A percentile compares a stretch with the other conserved stretches of the same genome.
Evolutionary conservation across 2,888 invertebrate species (phyloP).

Genomic region (Drosophila prolongata): DNA sequence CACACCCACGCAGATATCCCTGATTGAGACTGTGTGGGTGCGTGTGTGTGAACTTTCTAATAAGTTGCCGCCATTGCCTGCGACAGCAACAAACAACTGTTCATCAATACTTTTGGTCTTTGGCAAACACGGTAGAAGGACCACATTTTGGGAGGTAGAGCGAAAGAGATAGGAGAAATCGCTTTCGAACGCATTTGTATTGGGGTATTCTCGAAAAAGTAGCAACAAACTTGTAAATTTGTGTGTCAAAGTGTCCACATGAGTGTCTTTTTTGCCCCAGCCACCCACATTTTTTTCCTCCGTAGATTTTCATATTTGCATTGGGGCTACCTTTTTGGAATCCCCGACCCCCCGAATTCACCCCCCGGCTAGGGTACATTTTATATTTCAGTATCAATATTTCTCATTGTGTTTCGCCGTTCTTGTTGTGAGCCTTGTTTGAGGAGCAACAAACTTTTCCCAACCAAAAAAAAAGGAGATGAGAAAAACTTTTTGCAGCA

Average conservation of each 20-base stretch:
- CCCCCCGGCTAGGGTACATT: slow-evolving; percentile 27
- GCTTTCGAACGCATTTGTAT: slow-evolving; percentile 33
- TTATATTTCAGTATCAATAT: slow-evolving; percentile 73
- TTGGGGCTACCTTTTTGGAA: slow-evolving; percentile 58
- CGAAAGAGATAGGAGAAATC: slow-evolving; percentile 8
- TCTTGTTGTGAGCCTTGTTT: slow-evolving; percentile 43
- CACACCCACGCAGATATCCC: slow-evolving; percentile 45
- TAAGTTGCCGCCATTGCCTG: slow-evolving; percentile 69
- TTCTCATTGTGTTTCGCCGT: slow-evolving; percentile 58
- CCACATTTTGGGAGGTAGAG: slow-evolving; percentile 19
- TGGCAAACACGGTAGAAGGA: slow-evolving; percentile 57
- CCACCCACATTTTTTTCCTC: slow-evolving; percentile 3
- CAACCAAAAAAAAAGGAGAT: neutral
- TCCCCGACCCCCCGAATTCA: neutral
- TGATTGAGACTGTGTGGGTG: slow-evolving; percentile 42
- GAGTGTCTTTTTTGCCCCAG: slow-evolving; percentile 28
- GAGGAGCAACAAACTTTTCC: slow-evolving; percentile 51
- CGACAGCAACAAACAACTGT: slow-evolving; percentile 73
- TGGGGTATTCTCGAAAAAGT: slow-evolving; percentile 39
- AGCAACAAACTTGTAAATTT: slow-evolving; percentile 74
- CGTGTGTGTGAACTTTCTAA: slow-evolving; percentile 65
- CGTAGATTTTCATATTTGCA: slow-evolving; percentile 69
- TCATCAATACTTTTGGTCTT: slow-evolving; percentile 74
- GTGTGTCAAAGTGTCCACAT: slow-evolving; percentile 66
- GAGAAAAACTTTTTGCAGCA: slow-evolving; percentile 54